Evolutionary conservation across 30 jellyfish, hydroid and myxozoan species (phyloP), one percentile per base, ranked within the genome.

Genomic region (Aurelia aurita): DNA sequence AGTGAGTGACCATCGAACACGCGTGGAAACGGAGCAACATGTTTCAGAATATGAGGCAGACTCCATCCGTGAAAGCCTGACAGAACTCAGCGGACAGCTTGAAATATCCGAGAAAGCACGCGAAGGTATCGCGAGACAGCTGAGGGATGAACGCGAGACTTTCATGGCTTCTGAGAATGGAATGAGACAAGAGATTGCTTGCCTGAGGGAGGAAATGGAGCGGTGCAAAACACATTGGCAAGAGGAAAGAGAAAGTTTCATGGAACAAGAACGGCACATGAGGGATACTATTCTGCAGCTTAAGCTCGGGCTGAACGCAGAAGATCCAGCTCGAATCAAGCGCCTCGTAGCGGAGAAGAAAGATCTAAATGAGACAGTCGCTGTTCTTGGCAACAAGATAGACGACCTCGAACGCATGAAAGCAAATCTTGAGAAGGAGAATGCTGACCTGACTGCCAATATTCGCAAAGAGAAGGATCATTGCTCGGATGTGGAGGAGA

Each of bases 101-200:
- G 74, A 32, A 3, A 43, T 16, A 28, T 21, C 81, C 23, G 87
- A 23, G 32, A 83, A 70, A 10, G 93, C 65, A 22, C 80, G 93
- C 18, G 81, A 70, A 5, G 82, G 58, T 25, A 28, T 83, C 3
- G 46, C 64, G 49, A 64, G 32, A 25, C 86, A 63, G 81, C 73
- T 83, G 20, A 73, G 70, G 22, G 93, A 70, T 11, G 93, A 83
- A 45, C 58, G 87, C 9, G 93, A 83, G 76, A 43, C 44, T 60
- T 83, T 69, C 31, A 83, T 83, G 87, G 27, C 29, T 3, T 26
- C 86, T 7, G 93, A 83, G 20, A 49, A 59, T n/a, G 72, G 63
- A 32, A 16, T 83, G 93, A 70, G 60, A 61, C 72, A 15, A 10
- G 93, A 83, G 61, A 60, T 83, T 31, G 80, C 22, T 14, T 45